phyloP scores from a whole-genome alignment of 2,113 vertebrate species.

The Triplophysa dalaica region DNA sequence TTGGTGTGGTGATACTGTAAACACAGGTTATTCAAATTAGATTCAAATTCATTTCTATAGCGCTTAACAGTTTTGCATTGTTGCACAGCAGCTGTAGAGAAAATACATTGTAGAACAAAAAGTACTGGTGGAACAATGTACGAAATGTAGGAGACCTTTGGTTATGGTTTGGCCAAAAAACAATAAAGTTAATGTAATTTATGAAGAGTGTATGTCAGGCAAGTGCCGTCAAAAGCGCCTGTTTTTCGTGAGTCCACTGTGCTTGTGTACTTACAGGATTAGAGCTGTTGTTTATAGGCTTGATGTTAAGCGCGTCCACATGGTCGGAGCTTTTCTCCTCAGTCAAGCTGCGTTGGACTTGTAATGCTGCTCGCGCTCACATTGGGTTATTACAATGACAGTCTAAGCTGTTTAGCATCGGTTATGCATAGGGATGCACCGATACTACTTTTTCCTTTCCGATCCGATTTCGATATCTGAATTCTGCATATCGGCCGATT shows the following conservation, averaged over 20 bases:
- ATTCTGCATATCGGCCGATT: no score
- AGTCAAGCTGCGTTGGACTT: not conserved
- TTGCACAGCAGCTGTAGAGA: no score
- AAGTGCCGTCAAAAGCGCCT: not conserved
- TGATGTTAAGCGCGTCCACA: slow-evolving; percentile 72
- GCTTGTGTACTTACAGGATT: slow-evolving; percentile 58
- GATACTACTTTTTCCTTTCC: no score
- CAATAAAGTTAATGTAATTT: not conserved
- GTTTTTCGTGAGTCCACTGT: not conserved
- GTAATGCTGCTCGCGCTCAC: not conserved
- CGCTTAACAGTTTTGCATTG: no score
- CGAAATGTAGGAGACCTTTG: not conserved
- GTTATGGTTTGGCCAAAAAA: not conserved
- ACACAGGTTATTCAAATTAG: no score
- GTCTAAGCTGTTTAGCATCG: slow-evolving; percentile 26
- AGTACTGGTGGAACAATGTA: no score
- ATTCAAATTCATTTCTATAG: no score
- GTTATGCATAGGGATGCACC: no score
- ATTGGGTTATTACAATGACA: not conserved
- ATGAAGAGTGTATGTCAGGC: not conserved
- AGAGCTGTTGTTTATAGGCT: slow-evolving; percentile 52
- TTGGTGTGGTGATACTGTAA: no score
- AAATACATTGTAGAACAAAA: no score
- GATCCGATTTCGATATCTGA: no score
- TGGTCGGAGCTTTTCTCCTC: slow-evolving; percentile 40